Percentiles rank a stretch among this genome's conserved stretches.
Evolutionary conservation across 2,888 invertebrate species (phyloP).

Genomic region (Drosophila atroscutellata): DNA sequence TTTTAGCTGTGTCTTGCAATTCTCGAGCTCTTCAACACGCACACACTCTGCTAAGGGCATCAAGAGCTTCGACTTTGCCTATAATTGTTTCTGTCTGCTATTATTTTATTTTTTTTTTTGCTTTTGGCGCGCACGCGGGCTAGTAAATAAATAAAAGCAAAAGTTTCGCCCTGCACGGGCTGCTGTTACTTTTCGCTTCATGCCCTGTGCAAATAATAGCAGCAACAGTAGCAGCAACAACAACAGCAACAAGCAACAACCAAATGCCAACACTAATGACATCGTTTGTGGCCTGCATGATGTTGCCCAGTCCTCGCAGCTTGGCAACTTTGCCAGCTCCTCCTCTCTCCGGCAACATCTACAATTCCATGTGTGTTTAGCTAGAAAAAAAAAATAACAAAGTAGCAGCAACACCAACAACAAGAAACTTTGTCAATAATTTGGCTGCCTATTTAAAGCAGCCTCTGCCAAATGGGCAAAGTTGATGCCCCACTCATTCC

Average conservation of each 20-base stretch:
- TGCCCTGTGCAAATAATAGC: slow-evolving; percentile 53
- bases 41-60: slow-evolving; percentile 26
- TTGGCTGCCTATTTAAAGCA: slow-evolving; percentile 72
- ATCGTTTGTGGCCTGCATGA: slow-evolving; percentile 69
- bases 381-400: neutral
- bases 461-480: slow-evolving; percentile 50
- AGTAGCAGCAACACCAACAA: slow-evolving; percentile 19
- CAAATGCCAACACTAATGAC: slow-evolving; percentile 71
- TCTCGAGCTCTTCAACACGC: neutral
- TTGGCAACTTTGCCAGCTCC: slow-evolving; percentile 6
- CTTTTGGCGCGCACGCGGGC: slow-evolving; percentile 38
- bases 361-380: slow-evolving; percentile 39
- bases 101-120: slow-evolving; percentile 11
- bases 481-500: slow-evolving; percentile 31
- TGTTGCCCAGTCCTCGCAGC: slow-evolving; percentile 27
- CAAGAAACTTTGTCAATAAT: slow-evolving; percentile 70
- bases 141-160: slow-evolving; percentile 75
- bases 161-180: slow-evolving; percentile 56
- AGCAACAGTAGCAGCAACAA: slow-evolving; percentile 25
- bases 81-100: slow-evolving; percentile 27
- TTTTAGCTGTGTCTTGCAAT: neutral
- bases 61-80: slow-evolving; percentile 19
- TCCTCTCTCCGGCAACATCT: neutral
- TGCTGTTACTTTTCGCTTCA: slow-evolving; percentile 61
- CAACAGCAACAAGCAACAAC: slow-evolving; percentile 32